Evolutionary conservation across 64 coral and sea anemone genomes (phyloP).

Genomic region (Stylophora pistillata): DNA sequence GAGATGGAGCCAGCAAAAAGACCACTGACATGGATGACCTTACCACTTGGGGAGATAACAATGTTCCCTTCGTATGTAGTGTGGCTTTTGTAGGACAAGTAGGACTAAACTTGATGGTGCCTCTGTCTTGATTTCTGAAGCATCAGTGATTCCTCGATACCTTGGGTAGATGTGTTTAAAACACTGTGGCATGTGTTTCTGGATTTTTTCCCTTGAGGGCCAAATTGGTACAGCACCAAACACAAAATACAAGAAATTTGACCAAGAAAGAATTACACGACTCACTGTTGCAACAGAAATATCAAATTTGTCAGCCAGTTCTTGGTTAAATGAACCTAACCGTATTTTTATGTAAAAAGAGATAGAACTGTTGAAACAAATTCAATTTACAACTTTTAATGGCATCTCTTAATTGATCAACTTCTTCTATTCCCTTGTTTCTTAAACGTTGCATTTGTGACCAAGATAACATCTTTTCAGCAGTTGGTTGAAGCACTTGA

Average conservation of each 20-base stretch:
- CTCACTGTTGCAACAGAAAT: conserved; percentile 42
- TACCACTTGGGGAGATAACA: conserved; percentile 55
- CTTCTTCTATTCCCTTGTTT: conserved; percentile 15
- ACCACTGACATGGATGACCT: conserved; percentile 42
- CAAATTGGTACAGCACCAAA: conserved; percentile 45
- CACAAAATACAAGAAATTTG: too few species aligned
- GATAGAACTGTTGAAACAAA: conserved; percentile 58
- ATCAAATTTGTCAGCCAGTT: conserved; percentile 53
- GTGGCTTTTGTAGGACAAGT: conserved; percentile 52
- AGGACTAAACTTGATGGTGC: too few species aligned
- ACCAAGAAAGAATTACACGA: conserved; percentile 44
- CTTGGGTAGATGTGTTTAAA: conserved; percentile 15
- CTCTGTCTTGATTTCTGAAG: conserved; percentile 45
- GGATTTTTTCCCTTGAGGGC: conserved; percentile 30
- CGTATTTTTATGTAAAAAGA: conserved; percentile 50
- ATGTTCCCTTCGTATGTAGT: conserved; percentile 59
- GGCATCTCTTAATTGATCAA: conserved; percentile 19
- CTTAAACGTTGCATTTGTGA: conserved; percentile 32
- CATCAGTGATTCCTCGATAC: conserved; percentile 48
- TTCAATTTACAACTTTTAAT: conserved; percentile 17
- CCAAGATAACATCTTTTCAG: conserved; percentile 38
- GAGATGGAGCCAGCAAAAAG: conserved; percentile 36
- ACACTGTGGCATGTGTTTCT: conserved; percentile 40
- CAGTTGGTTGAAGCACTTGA: conserved; percentile 30
- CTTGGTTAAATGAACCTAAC: conserved; percentile 17